Evolutionary conservation across 2,113 vertebrate species (phyloP).

Genomic region (Urocynchramus pylzowi): DNA sequence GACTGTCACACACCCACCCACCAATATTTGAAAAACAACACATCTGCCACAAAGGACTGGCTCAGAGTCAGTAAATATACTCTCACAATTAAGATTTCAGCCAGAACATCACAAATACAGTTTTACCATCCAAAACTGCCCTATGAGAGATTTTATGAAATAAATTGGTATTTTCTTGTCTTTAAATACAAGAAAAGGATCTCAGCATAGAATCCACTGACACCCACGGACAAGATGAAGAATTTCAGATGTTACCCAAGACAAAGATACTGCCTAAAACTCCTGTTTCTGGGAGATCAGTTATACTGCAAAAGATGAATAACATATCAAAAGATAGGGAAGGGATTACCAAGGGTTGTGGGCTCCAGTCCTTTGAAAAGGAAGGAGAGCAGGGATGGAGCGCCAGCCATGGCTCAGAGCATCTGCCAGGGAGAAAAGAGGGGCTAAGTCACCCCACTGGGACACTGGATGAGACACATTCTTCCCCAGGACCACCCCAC

Average conservation of each 20-base stretch:
- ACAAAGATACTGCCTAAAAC: not conserved
- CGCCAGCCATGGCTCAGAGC: not conserved
- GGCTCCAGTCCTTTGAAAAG: not conserved
- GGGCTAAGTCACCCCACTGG: not conserved
- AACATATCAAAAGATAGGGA: not conserved
- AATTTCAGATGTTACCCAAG: not conserved
- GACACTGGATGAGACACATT: not conserved
- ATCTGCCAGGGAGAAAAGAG: constrained; percentile 17
- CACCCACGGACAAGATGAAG: not conserved
- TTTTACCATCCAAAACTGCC: not conserved
- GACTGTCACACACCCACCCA: not conserved
- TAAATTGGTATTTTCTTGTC: not conserved
- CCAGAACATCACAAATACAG: not conserved
- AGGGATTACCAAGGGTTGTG: not conserved
- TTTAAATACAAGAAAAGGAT: not conserved
- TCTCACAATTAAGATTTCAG: not conserved
- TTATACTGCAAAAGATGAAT: not conserved
- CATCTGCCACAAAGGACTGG: not conserved
- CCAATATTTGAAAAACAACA: not conserved
- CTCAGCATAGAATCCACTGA: constrained; percentile 6
- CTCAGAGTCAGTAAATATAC: not conserved
- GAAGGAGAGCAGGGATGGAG: not conserved
- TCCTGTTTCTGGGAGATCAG: not conserved
- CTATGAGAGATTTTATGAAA: not conserved
- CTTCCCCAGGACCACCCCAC: not conserved